These are phyloP conservation scores for Drosophila setifemur DNA, from an alignment of 1,140 invertebrate species.

Conservation along the genomic window DNA sequence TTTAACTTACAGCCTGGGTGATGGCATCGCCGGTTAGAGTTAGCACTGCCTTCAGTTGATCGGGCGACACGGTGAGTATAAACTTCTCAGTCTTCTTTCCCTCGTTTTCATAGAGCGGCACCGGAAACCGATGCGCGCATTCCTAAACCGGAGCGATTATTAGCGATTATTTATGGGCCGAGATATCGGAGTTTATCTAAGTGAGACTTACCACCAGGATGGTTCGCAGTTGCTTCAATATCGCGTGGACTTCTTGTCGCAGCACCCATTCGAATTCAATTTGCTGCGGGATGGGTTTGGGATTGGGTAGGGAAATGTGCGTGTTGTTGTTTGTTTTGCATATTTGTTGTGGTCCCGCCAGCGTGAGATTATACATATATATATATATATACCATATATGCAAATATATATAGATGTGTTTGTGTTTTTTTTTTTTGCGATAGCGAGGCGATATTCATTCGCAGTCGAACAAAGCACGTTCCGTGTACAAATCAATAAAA, in stretches of 20 bases:
- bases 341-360: conserved; percentile 36
- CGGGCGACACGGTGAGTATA: conserved; percentile 91
- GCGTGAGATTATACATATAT: conserved; percentile 11
- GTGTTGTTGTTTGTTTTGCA: conserved; percentile 27
- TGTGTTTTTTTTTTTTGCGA: conserved; percentile 26
- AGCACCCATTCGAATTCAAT: conserved; percentile 97
- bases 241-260: conserved; percentile 93
- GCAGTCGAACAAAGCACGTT: conserved; percentile 68
- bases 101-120: conserved; percentile 91
- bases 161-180: not conserved
- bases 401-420: no score
- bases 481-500: conserved; percentile 78
- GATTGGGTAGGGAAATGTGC: not conserved
- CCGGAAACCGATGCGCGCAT: conserved; percentile 92
- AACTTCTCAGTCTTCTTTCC: conserved; percentile 95
- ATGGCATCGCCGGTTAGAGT: conserved; percentile 95
- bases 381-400: conserved; percentile 17
- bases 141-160: conserved; percentile 86
- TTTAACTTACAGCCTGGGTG: conserved; percentile 89
- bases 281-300: conserved; percentile 86
- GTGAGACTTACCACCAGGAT: conserved; percentile 88
- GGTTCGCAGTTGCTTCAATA: conserved; percentile 91
- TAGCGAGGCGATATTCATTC: conserved; percentile 30
- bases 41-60: conserved; percentile 95
- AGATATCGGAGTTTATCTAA: conserved; percentile 6